Base-by-base conservation (phyloP, 2,888 invertebrate genomes). In the Nasonovia ribisnigri region DNA sequence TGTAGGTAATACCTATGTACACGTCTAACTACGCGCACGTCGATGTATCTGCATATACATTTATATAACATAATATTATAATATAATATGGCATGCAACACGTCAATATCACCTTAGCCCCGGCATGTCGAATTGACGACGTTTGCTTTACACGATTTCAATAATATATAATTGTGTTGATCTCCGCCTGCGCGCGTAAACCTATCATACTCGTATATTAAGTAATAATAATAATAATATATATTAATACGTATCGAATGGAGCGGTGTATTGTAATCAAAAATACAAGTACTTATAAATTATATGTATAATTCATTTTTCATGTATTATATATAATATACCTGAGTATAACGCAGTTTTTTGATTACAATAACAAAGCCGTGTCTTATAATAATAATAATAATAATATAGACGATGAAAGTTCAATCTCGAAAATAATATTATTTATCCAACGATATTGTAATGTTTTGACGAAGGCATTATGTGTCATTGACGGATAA, bases 401-500 rank as follows among this genome's bases (percentile, higher is more conserved):
- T n/a, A 16, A 20, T 8, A 8, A 57, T 3, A 16, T n/a, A 16
- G 20, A 20, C 20, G 36, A 36, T 3, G 77, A 77, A 77, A 77
- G 77, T 36, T 24, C 20, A 36, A 36, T 77, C 36, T 77, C 36
- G 36, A 77, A 77, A 77, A 67, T 16, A 67, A 77, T 36, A 36
- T 77, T 36, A 20, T 36, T 36, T 24, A 77, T 77, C 77, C 77
- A 8, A 77, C 8, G 36, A 36, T 77, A 77, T 42, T 24, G 77
- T 42, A 77, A 36, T 77, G 36, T 77, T 77, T 77, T 77, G 77
- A 77, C 77, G 77, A 24, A 36, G 20, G 6, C 36, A 42, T n/a
- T n/a, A n/a, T 77, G 77, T 77, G 77, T 77, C 77, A 77, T 77
- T 77, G 36, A 77, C 36, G 77, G 36, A 77, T 77, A 77, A 36